Percentiles rank a stretch among this genome's conserved stretches.
These are phyloP conservation scores for Brachyhypopomus gauderio DNA, from an alignment of 2,113 vertebrate genomes.

Conservation along the genomic window DNA sequence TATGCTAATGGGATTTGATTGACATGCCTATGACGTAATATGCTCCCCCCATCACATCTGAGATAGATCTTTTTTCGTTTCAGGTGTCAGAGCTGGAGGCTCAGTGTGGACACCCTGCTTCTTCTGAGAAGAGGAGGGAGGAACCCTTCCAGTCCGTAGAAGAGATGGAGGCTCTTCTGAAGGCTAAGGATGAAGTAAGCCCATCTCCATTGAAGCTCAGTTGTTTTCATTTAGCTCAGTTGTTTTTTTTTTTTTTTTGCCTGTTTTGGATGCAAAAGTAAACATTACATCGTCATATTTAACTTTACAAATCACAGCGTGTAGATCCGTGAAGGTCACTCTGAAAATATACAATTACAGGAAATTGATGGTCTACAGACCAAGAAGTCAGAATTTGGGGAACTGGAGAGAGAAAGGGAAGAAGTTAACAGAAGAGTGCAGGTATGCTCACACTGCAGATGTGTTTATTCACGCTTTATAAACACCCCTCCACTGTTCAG, in stretches of 20 bases:
- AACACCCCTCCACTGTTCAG: not conserved
- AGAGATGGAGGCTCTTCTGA: conserved; percentile 85
- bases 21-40: too few relatives aligned
- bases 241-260: too few relatives aligned
- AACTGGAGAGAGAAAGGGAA: conserved; percentile 80
- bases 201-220: not conserved
- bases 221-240: too few relatives aligned
- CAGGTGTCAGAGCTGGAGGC: conserved; percentile 90
- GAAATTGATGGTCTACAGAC: conserved; percentile 87
- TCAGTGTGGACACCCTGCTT: conserved; percentile 71
- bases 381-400: conserved; percentile 77
- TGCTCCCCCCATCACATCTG: too few relatives aligned
- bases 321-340: too few relatives aligned
- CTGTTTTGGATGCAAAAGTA: too few relatives aligned
- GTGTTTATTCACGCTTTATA: not conserved
- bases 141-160: conserved; percentile 79
- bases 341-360: conserved; percentile 64
- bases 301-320: too few relatives aligned
- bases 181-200: conserved; percentile 87
- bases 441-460: conserved; percentile 67
- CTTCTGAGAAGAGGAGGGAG: conserved; percentile 71
- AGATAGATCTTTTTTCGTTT: conserved; percentile 12
- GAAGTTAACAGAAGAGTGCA: conserved; percentile 85
- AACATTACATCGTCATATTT: too few relatives aligned
- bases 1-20: too few relatives aligned